Conservation (phyloP, 2,888 invertebrate species). For the Drosophila siamana region DNA sequence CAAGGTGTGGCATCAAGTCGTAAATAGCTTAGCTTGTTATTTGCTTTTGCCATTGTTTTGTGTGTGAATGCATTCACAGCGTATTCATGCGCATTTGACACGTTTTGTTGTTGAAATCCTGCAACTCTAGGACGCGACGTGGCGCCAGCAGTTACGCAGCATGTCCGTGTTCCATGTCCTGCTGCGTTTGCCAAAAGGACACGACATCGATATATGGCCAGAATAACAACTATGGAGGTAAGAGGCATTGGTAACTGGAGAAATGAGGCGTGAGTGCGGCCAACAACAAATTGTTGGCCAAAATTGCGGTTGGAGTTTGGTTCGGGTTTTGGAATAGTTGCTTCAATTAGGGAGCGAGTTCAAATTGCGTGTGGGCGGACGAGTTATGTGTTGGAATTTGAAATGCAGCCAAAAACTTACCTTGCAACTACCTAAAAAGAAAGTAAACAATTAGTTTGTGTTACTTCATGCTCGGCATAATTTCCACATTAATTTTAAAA, state of each 20-base stretch:
- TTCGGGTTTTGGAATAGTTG: not conserved
- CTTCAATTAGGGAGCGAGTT: constrained; percentile 2
- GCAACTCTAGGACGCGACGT: constrained; percentile 58
- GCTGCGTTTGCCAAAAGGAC: constrained; percentile 71
- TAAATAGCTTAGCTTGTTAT: constrained; percentile 68
- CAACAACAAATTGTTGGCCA: constrained; percentile 26
- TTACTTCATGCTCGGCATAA: too few species aligned
- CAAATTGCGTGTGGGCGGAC: constrained; percentile 12
- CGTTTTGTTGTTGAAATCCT: constrained; percentile 39
- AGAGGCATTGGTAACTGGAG: constrained; percentile 7
- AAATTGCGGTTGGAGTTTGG: constrained; percentile 46
- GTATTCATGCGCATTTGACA: constrained; percentile 38
- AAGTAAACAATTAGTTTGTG: too few species aligned
- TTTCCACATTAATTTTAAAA: not conserved
- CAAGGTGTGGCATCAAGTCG: constrained; percentile 56
- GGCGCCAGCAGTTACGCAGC: constrained; percentile 60
- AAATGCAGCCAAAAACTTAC: constrained; percentile 41
- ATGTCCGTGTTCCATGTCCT: constrained; percentile 48
- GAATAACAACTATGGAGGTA: constrained; percentile 27
- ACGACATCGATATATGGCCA: constrained; percentile 20
- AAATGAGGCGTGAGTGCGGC: constrained; percentile 33
- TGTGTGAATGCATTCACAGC: constrained; percentile 41
- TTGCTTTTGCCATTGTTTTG: constrained; percentile 20
- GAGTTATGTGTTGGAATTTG: constrained; percentile 11
- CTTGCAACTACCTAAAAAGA: constrained; percentile 16